Evolutionary conservation across 2,797 vertebrate species (phyloP), one percentile per base, ranked within the genome.

Genomic region (Danionella dracula): DNA sequence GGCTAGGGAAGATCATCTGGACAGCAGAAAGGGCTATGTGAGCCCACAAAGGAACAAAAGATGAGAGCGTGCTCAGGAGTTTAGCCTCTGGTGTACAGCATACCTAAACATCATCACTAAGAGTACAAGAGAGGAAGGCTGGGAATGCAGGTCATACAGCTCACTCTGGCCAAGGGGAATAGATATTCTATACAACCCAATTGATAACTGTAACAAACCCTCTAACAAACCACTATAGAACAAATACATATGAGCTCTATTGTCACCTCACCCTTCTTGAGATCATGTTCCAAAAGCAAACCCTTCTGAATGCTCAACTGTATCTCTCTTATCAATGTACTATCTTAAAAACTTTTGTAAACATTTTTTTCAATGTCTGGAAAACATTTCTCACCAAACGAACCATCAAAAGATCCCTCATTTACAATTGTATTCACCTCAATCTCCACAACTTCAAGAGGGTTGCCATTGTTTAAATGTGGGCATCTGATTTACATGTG

Each of bases 31-130:
- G 34, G 31, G 35, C 29, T 49, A 57, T 62, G 51, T 41, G 48
- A 72, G 67, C 57, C 53, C 45, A 48, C 12, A 49, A 23, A 10
- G 38, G 13, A 67, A 66, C 54, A 73, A 73, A 69, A 59, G 34
- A 45, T 12, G 27, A 63, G 46, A 41, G 11, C 12, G 17, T 51
- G 17, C 38, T 34, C 29, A n/a, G 10, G 17, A 46, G 35, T 58
- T 46, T 48, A 34, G 69, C 41, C 55, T 66, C 19, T 66, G 55
- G 69, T 27, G 23, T 32, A 21, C 17, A 72, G 35, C 49, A 66
- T 55, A 53, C 34, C 57, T 20, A 64, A 50, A 29, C 17, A 48
- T n/a, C 41, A 32, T 29, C 4, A 55, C n/a, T 55, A 32, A 51
- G 44, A 60, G 4, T 3, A 2, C 12, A 15, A 12, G 8, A 20